Evolutionary conservation across 2,888 invertebrate genomes (phyloP).

Genomic region (Platynereis dumerilii): DNA sequence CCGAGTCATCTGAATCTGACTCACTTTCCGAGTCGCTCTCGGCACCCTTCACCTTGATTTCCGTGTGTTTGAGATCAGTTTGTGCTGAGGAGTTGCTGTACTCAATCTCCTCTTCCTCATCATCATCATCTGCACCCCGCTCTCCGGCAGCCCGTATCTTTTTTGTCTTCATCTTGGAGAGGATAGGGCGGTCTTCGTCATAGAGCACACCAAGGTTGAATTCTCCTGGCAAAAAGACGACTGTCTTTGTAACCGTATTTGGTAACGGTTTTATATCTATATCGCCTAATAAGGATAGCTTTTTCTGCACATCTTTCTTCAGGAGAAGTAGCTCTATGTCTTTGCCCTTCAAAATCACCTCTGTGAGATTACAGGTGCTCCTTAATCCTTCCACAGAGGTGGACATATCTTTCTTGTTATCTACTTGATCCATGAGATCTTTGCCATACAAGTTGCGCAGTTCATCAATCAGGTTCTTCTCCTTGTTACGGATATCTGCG

Average conservation of each 20-base stretch:
- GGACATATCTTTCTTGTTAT: conserved; percentile 40
- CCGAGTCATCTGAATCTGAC: conserved; percentile 22
- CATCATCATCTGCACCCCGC: not conserved
- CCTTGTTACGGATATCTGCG: conserved; percentile 58
- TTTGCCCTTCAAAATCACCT: conserved; percentile 63
- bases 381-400: conserved; percentile 55
- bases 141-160: conserved; percentile 14
- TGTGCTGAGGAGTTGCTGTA: conserved; percentile 35
- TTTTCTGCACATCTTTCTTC: conserved; percentile 63
- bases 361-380: conserved; percentile 63
- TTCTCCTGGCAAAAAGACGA: conserved; percentile 55
- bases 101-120: conserved; percentile 35
- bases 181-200: conserved; percentile 52
- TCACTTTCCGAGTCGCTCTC: not conserved
- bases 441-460: conserved; percentile 59
- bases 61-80: conserved; percentile 40
- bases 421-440: conserved; percentile 59
- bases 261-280: conserved; percentile 58
- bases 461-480: conserved; percentile 61
- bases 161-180: conserved; percentile 39
- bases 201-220: conserved; percentile 58
- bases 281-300: conserved; percentile 53
- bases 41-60: conserved; percentile 5
- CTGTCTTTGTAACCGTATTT: conserved; percentile 50
- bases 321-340: conserved; percentile 63